Evolutionary conservation across 2,113 vertebrate species (phyloP), one percentile per base, ranked within the genome.

Genomic region (Sebastes schlegelii): DNA sequence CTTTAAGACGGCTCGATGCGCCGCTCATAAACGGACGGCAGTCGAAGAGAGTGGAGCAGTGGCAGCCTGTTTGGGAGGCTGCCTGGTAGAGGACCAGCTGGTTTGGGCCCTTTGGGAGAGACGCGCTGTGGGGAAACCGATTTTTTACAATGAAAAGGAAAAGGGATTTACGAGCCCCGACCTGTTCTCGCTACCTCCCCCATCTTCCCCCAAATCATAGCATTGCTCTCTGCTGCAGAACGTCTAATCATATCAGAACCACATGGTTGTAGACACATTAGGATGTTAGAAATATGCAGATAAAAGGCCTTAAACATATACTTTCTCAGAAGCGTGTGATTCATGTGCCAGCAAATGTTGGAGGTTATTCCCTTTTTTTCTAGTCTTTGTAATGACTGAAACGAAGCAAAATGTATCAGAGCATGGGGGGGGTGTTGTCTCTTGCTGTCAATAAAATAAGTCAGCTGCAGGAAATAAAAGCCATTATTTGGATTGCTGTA

Each of bases 81-180:
- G 88, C 82, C 72, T 88, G 83, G 81, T 84, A 13, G 66, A 87
- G 58, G 58, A 85, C 86, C 91, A 92, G 90, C 85, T 93, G 90
- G 62, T 91, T 87, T 42, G 45, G 69, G 82, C 73, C 91, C 91
- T 88, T 77, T 82, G 90, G 85, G 89, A 91, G 80, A 79, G 73
- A 85, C 62, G 84, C 74, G 6, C 86, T 77, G 63, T 55, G 52
- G 91, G 88, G 88, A 90, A 88, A 93, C 80, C 48, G 67, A 76
- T 85, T 91, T 68, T 95, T 94, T 94, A 94, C 94, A 86, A 89
- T 84, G 86, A 90, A 93, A 93, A 91, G 89, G 89, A 91, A 92
- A 92, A 88, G 82, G 91, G 88, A 86, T 95, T 94, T 94, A 94
- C 88, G 23, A 92, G 93, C 68, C 79, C 88, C 90, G 93, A 94